A percentile compares a stretch with the other conserved stretches of the same genome.
These are phyloP conservation scores for Raja brachyura DNA, from an alignment of 2,113 vertebrate species.

Conservation along the genomic window DNA sequence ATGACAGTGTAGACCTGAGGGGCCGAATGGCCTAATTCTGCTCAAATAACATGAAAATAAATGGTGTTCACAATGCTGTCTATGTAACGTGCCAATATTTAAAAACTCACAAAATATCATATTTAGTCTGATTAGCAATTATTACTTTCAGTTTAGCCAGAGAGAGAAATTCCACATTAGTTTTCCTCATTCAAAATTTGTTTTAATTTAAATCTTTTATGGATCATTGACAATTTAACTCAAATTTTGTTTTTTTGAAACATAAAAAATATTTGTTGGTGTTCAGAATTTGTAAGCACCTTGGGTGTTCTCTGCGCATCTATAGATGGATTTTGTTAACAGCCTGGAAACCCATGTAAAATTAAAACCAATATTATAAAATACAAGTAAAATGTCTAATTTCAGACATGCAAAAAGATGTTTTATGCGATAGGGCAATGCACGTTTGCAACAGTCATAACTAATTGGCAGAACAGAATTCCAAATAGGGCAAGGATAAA, in stretches of 20 bases:
- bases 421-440: neutral
- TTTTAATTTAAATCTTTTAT: too few relatives aligned
- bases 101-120: neutral
- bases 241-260: too few relatives aligned
- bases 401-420: neutral
- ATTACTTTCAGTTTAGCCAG: neutral
- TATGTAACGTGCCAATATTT: neutral
- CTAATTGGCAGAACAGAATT: neutral
- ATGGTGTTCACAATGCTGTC: too few relatives aligned
- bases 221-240: too few relatives aligned
- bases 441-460: neutral
- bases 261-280: too few relatives aligned
- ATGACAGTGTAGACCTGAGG: too few relatives aligned
- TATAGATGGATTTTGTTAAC: neutral
- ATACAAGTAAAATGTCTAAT: neutral
- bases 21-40: too few relatives aligned
- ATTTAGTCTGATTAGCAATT: neutral
- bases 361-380: neutral
- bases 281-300: neutral
- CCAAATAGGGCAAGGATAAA: neutral
- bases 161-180: neutral
- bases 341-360: neutral
- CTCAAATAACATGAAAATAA: too few relatives aligned
- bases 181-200: neutral
- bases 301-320: neutral